phyloP scores from a whole-genome alignment of 2,113 vertebrate species.

The Pitta sordida region DNA sequence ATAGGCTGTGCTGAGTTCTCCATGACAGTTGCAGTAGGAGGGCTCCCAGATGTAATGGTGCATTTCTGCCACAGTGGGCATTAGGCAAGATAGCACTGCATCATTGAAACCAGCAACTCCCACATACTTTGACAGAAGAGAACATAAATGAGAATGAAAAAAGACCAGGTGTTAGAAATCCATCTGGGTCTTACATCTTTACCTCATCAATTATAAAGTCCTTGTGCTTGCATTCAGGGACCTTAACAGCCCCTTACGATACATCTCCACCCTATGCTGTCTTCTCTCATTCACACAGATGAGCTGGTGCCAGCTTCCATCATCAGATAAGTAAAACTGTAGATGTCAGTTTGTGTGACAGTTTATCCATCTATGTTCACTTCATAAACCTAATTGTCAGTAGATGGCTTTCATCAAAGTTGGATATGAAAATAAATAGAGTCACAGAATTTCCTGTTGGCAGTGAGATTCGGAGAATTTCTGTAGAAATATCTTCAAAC shows the following conservation, averaged over 20 bases:
- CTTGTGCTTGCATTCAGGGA: background rate
- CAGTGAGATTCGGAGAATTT: background rate
- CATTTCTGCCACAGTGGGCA: rapidly evolving
- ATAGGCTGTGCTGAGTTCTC: background rate
- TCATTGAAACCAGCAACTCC: background rate
- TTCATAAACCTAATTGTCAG: background rate
- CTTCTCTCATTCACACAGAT: background rate
- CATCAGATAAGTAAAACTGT: background rate
- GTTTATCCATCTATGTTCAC: constrained; percentile 1
- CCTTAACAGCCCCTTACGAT: background rate
- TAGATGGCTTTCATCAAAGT: background rate
- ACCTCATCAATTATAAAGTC: constrained; percentile 33
- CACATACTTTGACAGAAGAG: rapidly evolving
- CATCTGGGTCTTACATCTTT: background rate
- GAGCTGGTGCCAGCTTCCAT: constrained; percentile 28
- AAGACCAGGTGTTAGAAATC: background rate
- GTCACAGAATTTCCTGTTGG: background rate
- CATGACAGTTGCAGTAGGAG: background rate
- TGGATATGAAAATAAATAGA: constrained; percentile 4
- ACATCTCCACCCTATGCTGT: background rate
- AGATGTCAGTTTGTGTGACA: constrained; percentile 3
- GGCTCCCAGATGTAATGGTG: background rate
- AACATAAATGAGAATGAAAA: background rate
- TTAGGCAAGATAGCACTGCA: background rate
- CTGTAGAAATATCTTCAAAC: background rate